Conservation (phyloP, 2,888 invertebrate genomes). For the Automeris io region DNA sequence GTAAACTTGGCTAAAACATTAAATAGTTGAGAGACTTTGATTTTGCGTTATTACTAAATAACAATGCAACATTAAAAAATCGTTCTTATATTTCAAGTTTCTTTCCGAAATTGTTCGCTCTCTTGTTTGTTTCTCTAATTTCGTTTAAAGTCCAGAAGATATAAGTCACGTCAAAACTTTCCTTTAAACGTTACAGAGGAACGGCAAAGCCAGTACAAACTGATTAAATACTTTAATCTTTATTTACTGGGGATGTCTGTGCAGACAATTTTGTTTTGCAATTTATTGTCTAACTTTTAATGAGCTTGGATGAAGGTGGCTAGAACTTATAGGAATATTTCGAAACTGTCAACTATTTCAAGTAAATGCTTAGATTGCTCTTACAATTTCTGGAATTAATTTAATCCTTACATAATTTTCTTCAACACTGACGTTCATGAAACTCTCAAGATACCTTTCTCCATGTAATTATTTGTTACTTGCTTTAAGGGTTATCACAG, state of each 20-base stretch:
- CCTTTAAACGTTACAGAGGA: constrained; percentile 40
- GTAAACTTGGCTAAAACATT: too few species aligned
- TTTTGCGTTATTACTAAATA: too few species aligned
- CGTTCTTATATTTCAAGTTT: neutral
- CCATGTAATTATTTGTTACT: too few species aligned
- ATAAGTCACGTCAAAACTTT: constrained; percentile 69
- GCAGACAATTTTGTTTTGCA: constrained; percentile 51
- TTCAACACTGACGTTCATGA: too few species aligned
- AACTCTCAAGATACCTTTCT: too few species aligned
- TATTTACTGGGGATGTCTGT: constrained; percentile 65
- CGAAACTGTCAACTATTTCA: constrained; percentile 14
- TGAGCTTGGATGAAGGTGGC: constrained; percentile 41
- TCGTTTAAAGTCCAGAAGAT: constrained; percentile 41
- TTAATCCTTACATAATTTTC: too few species aligned
- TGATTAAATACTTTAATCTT: constrained; percentile 72
- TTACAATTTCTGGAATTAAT: neutral
- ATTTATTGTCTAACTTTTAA: constrained; percentile 66
- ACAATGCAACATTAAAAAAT: too few species aligned
- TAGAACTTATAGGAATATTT: constrained; percentile 18
- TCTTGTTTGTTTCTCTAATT: constrained; percentile 9
- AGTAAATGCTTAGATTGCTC: constrained; percentile 7
- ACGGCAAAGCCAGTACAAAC: constrained; percentile 40
- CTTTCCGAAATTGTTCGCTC: constrained; percentile 7
- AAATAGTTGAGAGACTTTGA: too few species aligned
- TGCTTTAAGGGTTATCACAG: too few species aligned